phyloP scores from a whole-genome alignment of 2,113 vertebrate genomes.

The Pampusana beccarii region DNA sequence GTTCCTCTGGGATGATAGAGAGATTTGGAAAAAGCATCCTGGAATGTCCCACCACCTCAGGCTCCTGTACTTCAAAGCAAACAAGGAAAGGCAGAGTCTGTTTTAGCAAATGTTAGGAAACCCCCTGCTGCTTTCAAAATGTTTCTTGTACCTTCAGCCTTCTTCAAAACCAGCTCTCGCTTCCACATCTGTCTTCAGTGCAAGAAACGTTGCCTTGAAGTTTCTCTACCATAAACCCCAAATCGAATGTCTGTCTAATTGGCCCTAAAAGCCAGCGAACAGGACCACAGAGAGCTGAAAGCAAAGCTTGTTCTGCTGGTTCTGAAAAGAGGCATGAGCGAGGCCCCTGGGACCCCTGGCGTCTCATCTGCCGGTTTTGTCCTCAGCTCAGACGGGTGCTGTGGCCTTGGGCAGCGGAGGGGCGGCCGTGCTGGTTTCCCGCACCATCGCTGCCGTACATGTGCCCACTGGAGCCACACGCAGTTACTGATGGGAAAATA shows the following conservation, averaged over 20 bases:
- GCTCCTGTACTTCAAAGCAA: background rate
- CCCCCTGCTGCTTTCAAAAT: background rate
- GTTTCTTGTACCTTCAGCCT: background rate
- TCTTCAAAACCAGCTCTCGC: background rate
- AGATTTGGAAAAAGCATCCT: background rate
- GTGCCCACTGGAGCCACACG: background rate
- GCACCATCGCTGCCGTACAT: rapidly evolving
- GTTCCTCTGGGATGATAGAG: background rate
- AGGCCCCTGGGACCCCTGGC: background rate
- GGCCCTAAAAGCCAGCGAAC: background rate
- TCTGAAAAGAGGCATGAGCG: rapidly evolving
- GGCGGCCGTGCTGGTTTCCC: background rate
- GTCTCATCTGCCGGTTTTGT: background rate
- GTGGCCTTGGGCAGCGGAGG: background rate
- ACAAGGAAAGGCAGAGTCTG: background rate
- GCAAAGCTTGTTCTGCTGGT: background rate
- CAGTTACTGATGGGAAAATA: background rate
- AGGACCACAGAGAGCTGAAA: background rate
- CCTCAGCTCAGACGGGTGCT: rapidly evolving
- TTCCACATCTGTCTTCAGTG: background rate
- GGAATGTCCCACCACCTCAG: background rate
- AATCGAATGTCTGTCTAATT: background rate
- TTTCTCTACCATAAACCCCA: background rate
- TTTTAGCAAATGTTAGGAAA: background rate
- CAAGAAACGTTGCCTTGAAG: background rate